These are phyloP conservation scores for Physella acuta DNA, from an alignment of 1,140 invertebrate species.

Conservation along the genomic window DNA sequence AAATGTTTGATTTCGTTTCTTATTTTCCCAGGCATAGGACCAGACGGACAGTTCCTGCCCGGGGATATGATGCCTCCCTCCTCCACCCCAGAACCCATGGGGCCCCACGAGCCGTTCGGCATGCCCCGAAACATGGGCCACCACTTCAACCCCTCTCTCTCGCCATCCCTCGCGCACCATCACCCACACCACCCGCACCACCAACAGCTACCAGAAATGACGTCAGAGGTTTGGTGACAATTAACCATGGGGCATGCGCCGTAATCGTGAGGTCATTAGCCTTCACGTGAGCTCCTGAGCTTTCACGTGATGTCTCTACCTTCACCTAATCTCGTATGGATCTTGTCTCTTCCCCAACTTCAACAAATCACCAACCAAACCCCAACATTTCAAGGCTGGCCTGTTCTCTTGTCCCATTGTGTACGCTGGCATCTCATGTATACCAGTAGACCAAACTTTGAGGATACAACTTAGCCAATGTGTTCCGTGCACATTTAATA, in stretches of 20 bases:
- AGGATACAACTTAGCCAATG: too few relatives aligned
- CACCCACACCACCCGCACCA: slow-evolving; percentile 17
- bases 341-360: too few relatives aligned
- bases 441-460: too few relatives aligned
- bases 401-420: too few relatives aligned
- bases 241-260: neutral
- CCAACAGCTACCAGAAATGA: slow-evolving; percentile 19
- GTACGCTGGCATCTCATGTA: too few relatives aligned
- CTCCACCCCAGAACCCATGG: slow-evolving; percentile 22
- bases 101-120: slow-evolving; percentile 7
- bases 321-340: too few relatives aligned
- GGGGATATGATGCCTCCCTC: slow-evolving; percentile 25
- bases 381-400: too few relatives aligned
- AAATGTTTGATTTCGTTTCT: neutral
- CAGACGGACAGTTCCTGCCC: slow-evolving; percentile 21
- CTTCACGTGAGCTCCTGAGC: too few relatives aligned
- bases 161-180: slow-evolving; percentile 23
- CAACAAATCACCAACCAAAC: too few relatives aligned
- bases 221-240: slow-evolving; percentile 24
- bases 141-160: slow-evolving; percentile 22
- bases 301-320: too few relatives aligned
- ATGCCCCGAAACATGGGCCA: slow-evolving; percentile 15
- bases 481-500: too few relatives aligned
- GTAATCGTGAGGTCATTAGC: too few relatives aligned
- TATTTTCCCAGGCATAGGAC: slow-evolving; percentile 13